Evolutionary conservation across 2,797 vertebrate genomes (phyloP).

Genomic region (Ara ararauna): DNA sequence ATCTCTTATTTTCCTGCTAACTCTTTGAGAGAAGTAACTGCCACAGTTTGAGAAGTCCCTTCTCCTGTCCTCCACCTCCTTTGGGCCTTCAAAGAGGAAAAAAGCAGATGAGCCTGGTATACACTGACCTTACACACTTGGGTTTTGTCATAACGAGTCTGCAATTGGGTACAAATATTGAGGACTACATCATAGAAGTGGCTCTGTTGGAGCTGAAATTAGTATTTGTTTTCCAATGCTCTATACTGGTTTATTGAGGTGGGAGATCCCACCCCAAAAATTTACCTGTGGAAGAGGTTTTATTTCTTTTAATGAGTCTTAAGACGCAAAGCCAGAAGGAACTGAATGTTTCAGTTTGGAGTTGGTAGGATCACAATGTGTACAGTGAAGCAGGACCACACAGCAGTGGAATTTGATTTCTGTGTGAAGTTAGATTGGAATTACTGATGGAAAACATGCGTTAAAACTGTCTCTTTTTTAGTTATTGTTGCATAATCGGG

Average conservation of each 20-base stretch:
- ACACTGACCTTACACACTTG: background rate
- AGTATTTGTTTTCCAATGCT: background rate
- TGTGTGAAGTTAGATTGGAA: background rate
- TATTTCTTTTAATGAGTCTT: background rate
- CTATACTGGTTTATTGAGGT: background rate
- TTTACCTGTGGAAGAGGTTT: accelerated
- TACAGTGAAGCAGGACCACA: background rate
- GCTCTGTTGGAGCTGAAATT: background rate
- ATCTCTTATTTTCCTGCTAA: background rate
- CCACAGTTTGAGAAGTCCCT: background rate
- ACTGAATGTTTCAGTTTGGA: background rate
- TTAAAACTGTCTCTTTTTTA: background rate
- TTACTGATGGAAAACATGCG: background rate
- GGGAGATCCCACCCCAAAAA: background rate
- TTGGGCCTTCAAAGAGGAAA: background rate
- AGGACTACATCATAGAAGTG: background rate
- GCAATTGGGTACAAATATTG: background rate
- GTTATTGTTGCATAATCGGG: background rate
- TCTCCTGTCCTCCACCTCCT: background rate
- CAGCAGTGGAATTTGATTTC: background rate
- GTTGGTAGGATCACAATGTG: background rate
- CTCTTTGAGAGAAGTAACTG: background rate
- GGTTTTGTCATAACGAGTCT: background rate
- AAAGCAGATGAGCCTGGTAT: background rate
- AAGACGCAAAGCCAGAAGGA: background rate